phyloP scores from a whole-genome alignment of 2,113 vertebrate species.

The Nicator chloris region DNA sequence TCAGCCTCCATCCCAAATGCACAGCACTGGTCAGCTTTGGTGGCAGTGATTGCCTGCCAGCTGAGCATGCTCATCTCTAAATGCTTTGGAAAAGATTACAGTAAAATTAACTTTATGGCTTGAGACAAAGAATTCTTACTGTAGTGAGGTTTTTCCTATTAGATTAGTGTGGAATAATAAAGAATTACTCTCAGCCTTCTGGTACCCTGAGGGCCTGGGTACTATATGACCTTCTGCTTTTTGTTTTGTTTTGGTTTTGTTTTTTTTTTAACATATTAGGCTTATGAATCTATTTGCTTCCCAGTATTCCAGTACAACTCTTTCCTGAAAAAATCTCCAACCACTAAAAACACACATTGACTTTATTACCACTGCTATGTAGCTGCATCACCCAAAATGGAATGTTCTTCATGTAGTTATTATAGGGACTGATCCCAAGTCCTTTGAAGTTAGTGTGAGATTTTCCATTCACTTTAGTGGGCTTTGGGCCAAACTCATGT shows the following conservation, averaged over 20 bases:
- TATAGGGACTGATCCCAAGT: background rate
- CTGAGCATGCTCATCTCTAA: background rate
- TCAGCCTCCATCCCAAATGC: background rate
- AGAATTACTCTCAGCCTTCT: background rate
- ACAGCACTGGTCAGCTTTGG: fast-evolving
- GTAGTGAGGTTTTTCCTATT: background rate
- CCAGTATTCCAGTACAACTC: background rate
- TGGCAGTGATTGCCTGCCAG: background rate
- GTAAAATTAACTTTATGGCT: background rate
- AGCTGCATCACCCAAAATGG: background rate
- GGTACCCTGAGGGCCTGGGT: background rate
- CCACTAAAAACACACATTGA: background rate
- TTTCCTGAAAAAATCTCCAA: background rate
- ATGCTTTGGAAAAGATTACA: background rate
- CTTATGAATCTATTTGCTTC: background rate
- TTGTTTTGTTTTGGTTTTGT: background rate
- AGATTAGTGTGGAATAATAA: background rate
- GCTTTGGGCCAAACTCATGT: background rate
- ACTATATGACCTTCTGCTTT: background rate
- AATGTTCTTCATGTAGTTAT: conserved; percentile 19
- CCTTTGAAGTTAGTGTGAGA: conserved; percentile 39
- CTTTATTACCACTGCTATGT: conserved; percentile 1
- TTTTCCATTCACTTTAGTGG: conserved; percentile 35
- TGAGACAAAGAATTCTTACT: background rate
- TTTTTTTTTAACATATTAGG: background rate